Conservation (phyloP, 2,113 vertebrate species). For the Isurus oxyrinchus region DNA sequence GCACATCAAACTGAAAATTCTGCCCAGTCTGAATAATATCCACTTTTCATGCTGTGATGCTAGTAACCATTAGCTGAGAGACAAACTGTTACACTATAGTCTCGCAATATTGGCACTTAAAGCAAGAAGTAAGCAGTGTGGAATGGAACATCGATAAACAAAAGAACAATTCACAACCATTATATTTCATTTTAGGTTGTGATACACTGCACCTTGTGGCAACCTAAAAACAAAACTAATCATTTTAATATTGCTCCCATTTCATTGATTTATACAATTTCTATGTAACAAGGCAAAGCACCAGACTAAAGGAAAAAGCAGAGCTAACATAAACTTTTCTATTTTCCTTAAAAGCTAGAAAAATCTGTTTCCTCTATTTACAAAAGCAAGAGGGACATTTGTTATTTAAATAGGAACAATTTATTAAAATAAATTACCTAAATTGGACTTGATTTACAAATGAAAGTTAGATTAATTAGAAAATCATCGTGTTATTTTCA, state of each 20-base stretch:
- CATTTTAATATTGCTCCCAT: not conserved
- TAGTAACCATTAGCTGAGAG: not conserved
- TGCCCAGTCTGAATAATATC: not conserved
- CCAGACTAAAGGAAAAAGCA: not conserved
- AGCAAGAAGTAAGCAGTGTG: not conserved
- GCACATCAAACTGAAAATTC: no score
- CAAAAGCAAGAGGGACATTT: not conserved
- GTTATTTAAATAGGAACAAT: not conserved
- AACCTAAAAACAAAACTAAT: not conserved
- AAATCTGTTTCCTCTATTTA: not conserved
- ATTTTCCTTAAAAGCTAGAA: not conserved
- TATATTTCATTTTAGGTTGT: not conserved
- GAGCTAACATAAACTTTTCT: not conserved
- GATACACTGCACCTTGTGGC: not conserved
- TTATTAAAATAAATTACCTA: not conserved
- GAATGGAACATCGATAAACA: not conserved
- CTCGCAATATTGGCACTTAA: not conserved
- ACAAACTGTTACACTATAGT: not conserved
- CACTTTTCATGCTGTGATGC: not conserved
- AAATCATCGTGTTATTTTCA: not conserved
- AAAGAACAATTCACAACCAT: not conserved
- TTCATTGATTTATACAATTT: not conserved
- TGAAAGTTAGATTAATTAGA: constrained; percentile 7
- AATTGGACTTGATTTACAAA: not conserved
- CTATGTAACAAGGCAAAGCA: not conserved